Evolutionary conservation across 2,797 vertebrate genomes (phyloP), one percentile per base, ranked within the genome.

Genomic region (Paedocypris micromegethes): DNA sequence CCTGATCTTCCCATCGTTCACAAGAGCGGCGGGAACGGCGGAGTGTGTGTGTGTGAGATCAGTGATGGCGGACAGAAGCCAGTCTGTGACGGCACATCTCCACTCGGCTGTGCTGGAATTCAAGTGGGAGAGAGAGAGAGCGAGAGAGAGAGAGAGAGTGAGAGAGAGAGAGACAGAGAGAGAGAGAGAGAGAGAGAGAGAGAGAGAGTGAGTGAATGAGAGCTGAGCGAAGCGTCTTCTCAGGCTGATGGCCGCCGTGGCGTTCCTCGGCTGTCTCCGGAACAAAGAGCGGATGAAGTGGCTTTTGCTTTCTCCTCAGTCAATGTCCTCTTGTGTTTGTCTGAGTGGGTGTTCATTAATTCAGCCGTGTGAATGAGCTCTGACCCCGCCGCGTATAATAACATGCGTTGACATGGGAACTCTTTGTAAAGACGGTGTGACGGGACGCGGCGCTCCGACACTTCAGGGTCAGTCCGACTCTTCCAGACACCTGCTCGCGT

Each of bases 311-410:
- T 74, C 55, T 78, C 69, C 54, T 59, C 50, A 58, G 46, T 56
- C 49, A 69, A 71, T 68, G 68, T 73, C 64, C 50, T 71, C 43
- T 64, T 69, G 53, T 71, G 41, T 51, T 51, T 54, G 58, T 59
- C 37, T 6, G 58, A 78, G 74, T 76, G 63, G 77, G 69, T 72
- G 72, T 79, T 74, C 62, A 78, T 78, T 78, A 78, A 78, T 78
- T 74, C 77, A 66, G 55, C 53, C 9, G 50, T 72, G 54, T 70
- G 66, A 78, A 67, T 76, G 62, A 78, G 76, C 64, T 23, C 62
- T 50, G 54, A 46, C 9, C 58, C 6, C 4, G 49, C 8, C 48
- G 59, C 60, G 51, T 69, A 62, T 67, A 74, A 65, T 69, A 69
- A 9, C 55, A 59, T 70, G 63, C 45, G 51, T 78, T 62, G 54